phyloP scores from a whole-genome alignment of 2,113 vertebrate species.

The Laticauda colubrina region DNA sequence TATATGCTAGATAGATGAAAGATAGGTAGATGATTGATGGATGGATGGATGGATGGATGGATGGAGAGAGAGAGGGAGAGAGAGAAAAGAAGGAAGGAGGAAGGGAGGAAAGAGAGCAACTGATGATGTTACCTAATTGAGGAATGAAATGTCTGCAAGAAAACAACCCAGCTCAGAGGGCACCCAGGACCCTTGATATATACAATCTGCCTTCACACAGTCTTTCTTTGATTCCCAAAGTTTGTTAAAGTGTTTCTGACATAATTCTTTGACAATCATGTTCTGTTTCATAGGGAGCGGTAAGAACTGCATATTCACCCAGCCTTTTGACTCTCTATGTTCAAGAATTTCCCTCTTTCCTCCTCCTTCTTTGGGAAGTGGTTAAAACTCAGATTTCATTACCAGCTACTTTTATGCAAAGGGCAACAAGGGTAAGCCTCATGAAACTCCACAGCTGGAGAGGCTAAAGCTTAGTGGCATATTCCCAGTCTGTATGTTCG shows the following conservation, averaged over 20 bases:
- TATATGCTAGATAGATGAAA: no score
- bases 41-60: no score
- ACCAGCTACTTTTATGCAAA: conserved; percentile 18
- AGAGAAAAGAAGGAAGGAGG: no score
- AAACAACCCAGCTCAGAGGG: not conserved
- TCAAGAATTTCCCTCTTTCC: not conserved
- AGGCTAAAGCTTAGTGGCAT: not conserved
- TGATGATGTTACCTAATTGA: no score
- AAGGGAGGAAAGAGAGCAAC: no score
- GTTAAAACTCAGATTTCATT: conserved; percentile 27
- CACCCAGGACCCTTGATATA: no score
- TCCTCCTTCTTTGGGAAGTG: not conserved
- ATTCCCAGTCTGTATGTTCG: not conserved
- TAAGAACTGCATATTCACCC: conserved; percentile 5
- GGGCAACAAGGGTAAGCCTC: conserved; percentile 14
- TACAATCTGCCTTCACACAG: no score
- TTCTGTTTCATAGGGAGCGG: not conserved
- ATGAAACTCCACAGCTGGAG: not conserved
- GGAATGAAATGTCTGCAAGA: not conserved
- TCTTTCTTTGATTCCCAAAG: not conserved
- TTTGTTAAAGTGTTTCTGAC: not conserved
- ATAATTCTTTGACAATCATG: not conserved
- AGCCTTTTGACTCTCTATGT: not conserved
- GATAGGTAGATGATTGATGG: no score
- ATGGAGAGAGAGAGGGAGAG: no score